These are phyloP conservation scores for Dipodomys stephensi DNA, from an alignment of 2,113 vertebrate genomes.

Conservation along the genomic window DNA sequence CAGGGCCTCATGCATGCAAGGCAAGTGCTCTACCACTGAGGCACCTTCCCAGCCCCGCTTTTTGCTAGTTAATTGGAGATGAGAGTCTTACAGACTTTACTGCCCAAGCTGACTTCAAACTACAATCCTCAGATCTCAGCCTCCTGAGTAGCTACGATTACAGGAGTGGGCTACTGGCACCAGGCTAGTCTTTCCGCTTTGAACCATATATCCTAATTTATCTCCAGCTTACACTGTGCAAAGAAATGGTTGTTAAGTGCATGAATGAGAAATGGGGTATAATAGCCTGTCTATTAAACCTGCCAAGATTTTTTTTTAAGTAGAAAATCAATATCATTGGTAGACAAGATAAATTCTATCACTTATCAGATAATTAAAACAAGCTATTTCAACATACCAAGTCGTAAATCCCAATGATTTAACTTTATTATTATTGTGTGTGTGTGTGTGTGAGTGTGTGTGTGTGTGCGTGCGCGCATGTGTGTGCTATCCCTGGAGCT, in stretches of 20 bases:
- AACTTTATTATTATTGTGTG: background rate
- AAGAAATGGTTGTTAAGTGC: background rate
- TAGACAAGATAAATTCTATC: background rate
- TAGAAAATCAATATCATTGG: background rate
- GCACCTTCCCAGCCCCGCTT: no score
- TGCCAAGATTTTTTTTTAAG: background rate
- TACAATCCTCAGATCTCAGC: no score
- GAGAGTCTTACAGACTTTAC: no score
- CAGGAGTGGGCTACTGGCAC: no score
- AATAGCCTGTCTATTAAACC: constrained; percentile 5
- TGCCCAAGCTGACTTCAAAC: background rate
- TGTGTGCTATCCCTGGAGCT: no score
- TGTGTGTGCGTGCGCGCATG: no score
- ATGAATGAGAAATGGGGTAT: background rate
- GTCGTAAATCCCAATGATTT: background rate
- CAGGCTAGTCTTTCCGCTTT: background rate
- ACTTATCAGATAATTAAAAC: constrained; percentile 3
- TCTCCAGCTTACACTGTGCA: background rate
- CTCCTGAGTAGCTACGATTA: no score
- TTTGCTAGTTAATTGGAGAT: no score
- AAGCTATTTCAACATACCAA: constrained; percentile 8
- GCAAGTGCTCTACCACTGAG: no score
- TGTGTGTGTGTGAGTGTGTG: no score
- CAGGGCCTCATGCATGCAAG: no score
- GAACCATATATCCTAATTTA: background rate